Base-by-base conservation (phyloP, 1,140 invertebrate species). In the Argopecten irradians region DNA sequence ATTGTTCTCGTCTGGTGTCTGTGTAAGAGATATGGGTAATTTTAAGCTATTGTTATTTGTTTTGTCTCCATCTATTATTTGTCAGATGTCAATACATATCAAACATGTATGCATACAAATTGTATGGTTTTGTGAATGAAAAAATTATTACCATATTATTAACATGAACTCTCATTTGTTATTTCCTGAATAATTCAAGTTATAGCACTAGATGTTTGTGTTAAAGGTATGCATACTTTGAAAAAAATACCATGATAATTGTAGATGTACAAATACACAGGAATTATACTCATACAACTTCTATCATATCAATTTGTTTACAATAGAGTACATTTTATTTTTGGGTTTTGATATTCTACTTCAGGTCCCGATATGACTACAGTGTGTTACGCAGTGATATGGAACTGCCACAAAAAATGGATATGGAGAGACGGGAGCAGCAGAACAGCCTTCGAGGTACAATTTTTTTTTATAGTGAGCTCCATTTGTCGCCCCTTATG, bases 381-480 rank as follows among this genome's bases (percentile, higher is more conserved):
- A 92, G 90, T 82, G 86, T 87, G 19, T 85, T 93, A 22, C 87
- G 92, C 46, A 87, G 92, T 89, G 92, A 93, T 71, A 90, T 90
- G 34, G 90, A 91, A 22, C 34, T 93, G 41, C 89, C 90, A 13
- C 90, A 92, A 28, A 91, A 92, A 83, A 87, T 92, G 55, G 84
- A 89, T n/a, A 86, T 90, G 34, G 92, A 93, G 33, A 87, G 90
- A 36, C 43, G 84, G 41, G 34, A 90, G 14, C 88, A 90, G 35
- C 88, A 91, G 83, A 91, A 90, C 85, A 88, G 88, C 82, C 88
- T 93, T 14, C 84, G 92, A 91, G 92, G 92, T 93, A 43, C 84
- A 88, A 11, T 46, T 9, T 83, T 34, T 84, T 22, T 1, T 36
- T 34, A n/a, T 34, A 36, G 32, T 28, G 28, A 36, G 34, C 22